These are phyloP conservation scores for Hydropsyche tenuis DNA, from an alignment of 1,140 invertebrate genomes.

Conservation along the genomic window DNA sequence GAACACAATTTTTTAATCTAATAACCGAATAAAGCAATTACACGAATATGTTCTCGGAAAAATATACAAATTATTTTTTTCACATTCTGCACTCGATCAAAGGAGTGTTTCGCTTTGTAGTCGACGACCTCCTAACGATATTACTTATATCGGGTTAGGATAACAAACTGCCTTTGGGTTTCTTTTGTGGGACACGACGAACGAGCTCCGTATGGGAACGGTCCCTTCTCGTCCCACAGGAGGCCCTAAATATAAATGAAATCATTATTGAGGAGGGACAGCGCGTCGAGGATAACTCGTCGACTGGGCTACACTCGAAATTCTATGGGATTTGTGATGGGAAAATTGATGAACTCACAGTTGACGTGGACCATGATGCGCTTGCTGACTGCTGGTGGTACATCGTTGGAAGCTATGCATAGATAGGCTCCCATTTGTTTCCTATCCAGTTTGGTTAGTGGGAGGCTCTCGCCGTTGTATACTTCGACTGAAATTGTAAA, in stretches of 20 bases:
- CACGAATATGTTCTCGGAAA: no score
- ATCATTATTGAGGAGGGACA: constrained; percentile 32
- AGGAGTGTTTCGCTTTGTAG: constrained; percentile 25
- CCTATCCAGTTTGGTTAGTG: constrained; percentile 70
- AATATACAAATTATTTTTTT: no score
- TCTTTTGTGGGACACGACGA: constrained; percentile 24
- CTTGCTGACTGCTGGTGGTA: constrained; percentile 78
- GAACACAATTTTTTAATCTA: no score
- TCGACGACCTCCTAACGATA: constrained; percentile 29
- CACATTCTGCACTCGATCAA: constrained; percentile 1
- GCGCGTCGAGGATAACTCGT: neutral
- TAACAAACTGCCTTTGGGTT: constrained; percentile 35
- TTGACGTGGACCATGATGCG: constrained; percentile 76
- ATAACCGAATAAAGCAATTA: no score
- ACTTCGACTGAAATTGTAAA: constrained; percentile 66
- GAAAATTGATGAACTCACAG: no score
- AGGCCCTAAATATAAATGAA: constrained; percentile 29
- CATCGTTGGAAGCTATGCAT: constrained; percentile 78
- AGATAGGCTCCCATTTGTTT: constrained; percentile 78
- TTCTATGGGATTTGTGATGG: no score
- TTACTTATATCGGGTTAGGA: constrained; percentile 39
- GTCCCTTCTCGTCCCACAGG: neutral
- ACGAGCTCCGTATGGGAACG: no score
- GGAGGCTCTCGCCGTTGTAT: constrained; percentile 67
- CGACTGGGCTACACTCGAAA: neutral